phyloP scores from a whole-genome alignment of 2,797 vertebrate genomes.

The Acipenser oxyrinchus region DNA sequence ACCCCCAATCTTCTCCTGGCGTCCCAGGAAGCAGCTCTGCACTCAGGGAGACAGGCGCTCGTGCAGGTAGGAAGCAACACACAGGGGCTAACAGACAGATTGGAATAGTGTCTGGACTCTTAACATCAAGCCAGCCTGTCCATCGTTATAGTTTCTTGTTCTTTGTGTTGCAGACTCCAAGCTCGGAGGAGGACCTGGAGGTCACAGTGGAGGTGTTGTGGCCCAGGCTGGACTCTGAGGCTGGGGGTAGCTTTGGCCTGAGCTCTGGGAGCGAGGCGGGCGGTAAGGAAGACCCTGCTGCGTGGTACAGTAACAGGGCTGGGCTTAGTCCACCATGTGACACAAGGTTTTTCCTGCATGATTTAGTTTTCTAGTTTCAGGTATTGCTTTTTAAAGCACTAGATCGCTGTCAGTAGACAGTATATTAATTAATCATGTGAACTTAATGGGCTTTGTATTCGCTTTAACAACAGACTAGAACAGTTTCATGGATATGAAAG shows the following conservation, averaged over 20 bases:
- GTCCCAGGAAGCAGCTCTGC: slow-evolving; percentile 1
- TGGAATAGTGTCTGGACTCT: no score
- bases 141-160: background rate
- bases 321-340: no score
- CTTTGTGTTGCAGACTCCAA: slow-evolving; percentile 24
- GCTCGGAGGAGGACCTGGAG: slow-evolving; percentile 29
- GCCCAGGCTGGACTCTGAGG: background rate
- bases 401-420: no score
- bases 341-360: no score
- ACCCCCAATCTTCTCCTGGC: slow-evolving; percentile 24
- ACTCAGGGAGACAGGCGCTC: background rate
- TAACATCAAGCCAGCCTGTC: no score
- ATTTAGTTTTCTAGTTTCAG: no score
- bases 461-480: no score
- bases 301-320: background rate
- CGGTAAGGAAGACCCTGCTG: slow-evolving; percentile 7
- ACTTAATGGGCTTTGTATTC: no score
- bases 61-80: slow-evolving; percentile 17
- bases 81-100: background rate
- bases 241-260: no score
- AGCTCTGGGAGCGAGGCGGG: background rate
- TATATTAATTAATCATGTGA: no score
- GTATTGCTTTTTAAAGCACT: no score
- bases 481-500: no score
- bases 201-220: slow-evolving; percentile 35